phyloP scores from a whole-genome alignment of 2,113 vertebrate species.

The Halcyon senegalensis region DNA sequence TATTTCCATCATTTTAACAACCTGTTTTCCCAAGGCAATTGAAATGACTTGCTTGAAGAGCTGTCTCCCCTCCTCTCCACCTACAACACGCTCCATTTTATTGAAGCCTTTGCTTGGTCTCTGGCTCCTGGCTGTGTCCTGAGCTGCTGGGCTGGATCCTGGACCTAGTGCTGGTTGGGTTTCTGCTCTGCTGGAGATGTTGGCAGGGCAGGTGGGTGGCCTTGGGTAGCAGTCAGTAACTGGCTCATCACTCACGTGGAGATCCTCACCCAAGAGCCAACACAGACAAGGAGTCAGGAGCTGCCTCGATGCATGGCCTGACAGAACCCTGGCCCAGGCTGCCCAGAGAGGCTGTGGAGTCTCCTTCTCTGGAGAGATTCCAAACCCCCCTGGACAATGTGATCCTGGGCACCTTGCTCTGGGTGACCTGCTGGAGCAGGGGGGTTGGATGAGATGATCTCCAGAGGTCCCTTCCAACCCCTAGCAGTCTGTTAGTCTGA shows the following conservation, averaged over 20 bases:
- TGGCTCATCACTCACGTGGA: not conserved
- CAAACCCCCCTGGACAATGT: not conserved
- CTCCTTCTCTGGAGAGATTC: not conserved
- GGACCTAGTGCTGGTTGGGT: not conserved
- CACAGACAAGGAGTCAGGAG: not conserved
- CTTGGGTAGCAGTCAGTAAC: not conserved
- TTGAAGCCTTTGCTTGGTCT: not conserved
- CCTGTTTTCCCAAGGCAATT: constrained; percentile 41
- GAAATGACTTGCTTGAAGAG: constrained; percentile 22
- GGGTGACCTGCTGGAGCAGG: not conserved
- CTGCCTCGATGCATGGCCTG: not conserved
- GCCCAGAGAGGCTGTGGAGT: not conserved
- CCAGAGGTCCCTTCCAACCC: not conserved
- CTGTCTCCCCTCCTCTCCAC: not conserved
- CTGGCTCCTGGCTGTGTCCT: not conserved
- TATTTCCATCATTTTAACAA: constrained; percentile 52
- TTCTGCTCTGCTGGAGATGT: not conserved
- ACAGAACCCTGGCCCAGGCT: not conserved
- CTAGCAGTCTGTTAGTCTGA: not conserved
- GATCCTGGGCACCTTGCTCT: not conserved
- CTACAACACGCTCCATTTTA: not conserved
- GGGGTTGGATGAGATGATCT: not conserved
- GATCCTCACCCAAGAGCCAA: not conserved
- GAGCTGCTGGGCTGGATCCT: not conserved
- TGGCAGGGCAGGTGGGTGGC: not conserved